Percentiles rank a stretch among this genome's conserved stretches.
Conservation (phyloP, 2,797 vertebrate genomes). For the Adelosebastes latens region DNA sequence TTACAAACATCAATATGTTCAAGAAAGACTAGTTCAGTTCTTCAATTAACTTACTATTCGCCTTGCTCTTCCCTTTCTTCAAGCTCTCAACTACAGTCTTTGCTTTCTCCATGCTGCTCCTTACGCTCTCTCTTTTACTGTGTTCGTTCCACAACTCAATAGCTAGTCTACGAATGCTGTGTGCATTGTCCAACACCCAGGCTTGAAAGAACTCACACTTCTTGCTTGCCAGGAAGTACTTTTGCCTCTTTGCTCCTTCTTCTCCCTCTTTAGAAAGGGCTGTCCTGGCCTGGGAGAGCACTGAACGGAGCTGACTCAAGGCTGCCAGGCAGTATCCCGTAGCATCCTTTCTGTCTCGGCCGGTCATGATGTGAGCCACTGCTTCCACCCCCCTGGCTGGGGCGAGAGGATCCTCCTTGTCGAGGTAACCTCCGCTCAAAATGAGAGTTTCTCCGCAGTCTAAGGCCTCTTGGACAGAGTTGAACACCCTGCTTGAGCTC, state of each 20-base stretch:
- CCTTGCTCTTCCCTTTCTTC: slow-evolving; percentile 75
- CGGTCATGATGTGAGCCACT: slow-evolving; percentile 84
- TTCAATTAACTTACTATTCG: slow-evolving; percentile 80
- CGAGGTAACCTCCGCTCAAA: slow-evolving; percentile 57
- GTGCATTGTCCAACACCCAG: slow-evolving; percentile 84
- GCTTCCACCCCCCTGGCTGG: slow-evolving; percentile 77
- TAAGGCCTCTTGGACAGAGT: slow-evolving; percentile 82
- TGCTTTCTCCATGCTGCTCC: slow-evolving; percentile 74
- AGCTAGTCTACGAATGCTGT: slow-evolving; percentile 68
- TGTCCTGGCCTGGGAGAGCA: slow-evolving; percentile 73
- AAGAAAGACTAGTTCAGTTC: slow-evolving; percentile 73
- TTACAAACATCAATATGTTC: background rate
- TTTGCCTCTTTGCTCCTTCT: slow-evolving; percentile 57
- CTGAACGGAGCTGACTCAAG: slow-evolving; percentile 80
- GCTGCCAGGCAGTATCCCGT: slow-evolving; percentile 84
- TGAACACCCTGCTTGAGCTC: slow-evolving; percentile 78
- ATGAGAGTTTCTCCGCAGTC: slow-evolving; percentile 75
- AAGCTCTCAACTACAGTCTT: slow-evolving; percentile 78
- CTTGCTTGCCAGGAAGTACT: slow-evolving; percentile 83
- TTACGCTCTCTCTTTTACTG: slow-evolving; percentile 60
- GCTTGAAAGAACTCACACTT: slow-evolving; percentile 90
- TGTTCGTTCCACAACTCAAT: slow-evolving; percentile 80
- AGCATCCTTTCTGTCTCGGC: slow-evolving; percentile 60
- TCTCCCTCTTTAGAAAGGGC: slow-evolving; percentile 59
- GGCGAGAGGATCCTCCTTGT: slow-evolving; percentile 78